Conservation (phyloP, 2,113 vertebrate genomes). For the Petrocephalus microphthalmus region DNA sequence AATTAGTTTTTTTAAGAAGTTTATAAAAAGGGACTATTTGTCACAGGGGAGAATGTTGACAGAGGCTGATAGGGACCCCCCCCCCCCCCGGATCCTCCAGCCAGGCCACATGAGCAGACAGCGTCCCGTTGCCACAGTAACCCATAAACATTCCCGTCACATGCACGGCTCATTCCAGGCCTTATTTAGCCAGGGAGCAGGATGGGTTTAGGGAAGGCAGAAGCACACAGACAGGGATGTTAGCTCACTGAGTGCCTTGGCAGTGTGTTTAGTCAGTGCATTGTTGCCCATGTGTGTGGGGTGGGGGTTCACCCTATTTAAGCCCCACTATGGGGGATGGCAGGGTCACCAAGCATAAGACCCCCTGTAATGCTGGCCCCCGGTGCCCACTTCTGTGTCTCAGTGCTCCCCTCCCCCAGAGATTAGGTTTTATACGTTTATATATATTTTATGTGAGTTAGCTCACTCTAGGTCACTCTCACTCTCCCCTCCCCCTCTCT, state of each 20-base stretch:
- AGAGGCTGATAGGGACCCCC: neutral
- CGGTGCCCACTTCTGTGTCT: neutral
- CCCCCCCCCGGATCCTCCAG: neutral
- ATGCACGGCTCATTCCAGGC: neutral
- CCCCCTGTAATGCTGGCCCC: neutral
- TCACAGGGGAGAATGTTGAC: neutral
- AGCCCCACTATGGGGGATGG: neutral
- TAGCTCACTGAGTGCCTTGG: neutral
- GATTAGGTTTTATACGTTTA: no score
- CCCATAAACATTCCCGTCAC: neutral
- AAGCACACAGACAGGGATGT: neutral
- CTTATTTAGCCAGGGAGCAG: conserved; percentile 10
- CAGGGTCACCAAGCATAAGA: neutral
- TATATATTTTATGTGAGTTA: no score
- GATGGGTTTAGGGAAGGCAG: neutral
- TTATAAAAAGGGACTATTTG: neutral
- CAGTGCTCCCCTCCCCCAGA: neutral
- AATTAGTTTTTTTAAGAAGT: neutral
- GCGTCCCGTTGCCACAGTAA: neutral
- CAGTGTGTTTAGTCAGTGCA: neutral
- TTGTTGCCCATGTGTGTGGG: neutral
- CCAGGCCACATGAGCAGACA: neutral
- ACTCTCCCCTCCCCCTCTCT: no score
- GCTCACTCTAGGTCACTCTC: no score
- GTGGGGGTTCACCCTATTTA: neutral